Evolutionary conservation across 92 coral and sea anemone species (phyloP).

Genomic region (Micromussa lordhowensis): DNA sequence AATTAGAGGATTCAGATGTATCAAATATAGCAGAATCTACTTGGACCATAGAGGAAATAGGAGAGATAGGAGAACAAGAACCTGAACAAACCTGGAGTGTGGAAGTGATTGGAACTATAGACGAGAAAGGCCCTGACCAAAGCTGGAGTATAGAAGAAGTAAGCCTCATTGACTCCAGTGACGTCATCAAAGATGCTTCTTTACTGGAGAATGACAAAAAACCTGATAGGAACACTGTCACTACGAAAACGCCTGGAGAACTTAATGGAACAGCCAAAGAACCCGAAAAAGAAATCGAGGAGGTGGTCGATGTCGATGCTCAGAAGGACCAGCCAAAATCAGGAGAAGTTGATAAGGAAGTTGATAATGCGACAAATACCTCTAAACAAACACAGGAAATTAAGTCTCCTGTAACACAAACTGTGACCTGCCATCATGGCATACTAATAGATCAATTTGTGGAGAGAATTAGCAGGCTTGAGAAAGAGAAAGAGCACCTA

Average conservation of each 20-base stretch:
- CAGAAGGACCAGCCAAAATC: not conserved
- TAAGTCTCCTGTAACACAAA: constrained; percentile 25
- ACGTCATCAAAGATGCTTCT: not conserved
- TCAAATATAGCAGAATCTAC: not conserved
- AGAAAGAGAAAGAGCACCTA: constrained; percentile 75
- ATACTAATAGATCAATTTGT: constrained; percentile 70
- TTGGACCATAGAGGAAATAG: constrained; percentile 40
- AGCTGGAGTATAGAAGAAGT: constrained; percentile 18
- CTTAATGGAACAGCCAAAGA: not conserved
- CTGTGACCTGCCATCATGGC: constrained; percentile 62
- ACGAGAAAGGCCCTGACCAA: constrained; percentile 2
- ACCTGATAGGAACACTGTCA: not conserved
- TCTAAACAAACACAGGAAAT: not conserved
- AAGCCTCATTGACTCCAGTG: constrained; percentile 10
- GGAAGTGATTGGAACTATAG: constrained; percentile 39
- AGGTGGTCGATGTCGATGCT: not conserved
- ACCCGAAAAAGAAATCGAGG: not conserved
- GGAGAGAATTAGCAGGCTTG: constrained; percentile 70
- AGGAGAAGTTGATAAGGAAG: not conserved
- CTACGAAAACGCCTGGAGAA: not conserved
- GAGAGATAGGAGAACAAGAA: constrained; percentile 22
- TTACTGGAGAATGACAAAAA: not conserved
- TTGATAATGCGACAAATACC: not conserved
- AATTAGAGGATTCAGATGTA: not conserved
- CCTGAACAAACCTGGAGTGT: constrained; percentile 46